Percentiles rank a stretch among this genome's conserved stretches.
phyloP scores from a whole-genome alignment of 2,113 vertebrate genomes.

The Daphoenositta chrysoptera region DNA sequence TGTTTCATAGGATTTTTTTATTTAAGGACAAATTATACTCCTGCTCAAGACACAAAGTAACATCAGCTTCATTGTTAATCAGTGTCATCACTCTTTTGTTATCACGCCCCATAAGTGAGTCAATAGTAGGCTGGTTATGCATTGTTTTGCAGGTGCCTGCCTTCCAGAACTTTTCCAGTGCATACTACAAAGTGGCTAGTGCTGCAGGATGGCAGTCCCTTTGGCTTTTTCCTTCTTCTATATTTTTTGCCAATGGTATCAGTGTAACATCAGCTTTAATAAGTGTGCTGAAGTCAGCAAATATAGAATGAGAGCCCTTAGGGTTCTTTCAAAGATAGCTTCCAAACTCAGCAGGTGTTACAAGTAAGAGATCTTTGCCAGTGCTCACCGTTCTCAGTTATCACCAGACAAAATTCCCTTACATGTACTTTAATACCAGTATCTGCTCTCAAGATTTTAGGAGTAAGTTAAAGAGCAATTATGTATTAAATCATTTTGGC shows the following conservation, averaged over 20 bases:
- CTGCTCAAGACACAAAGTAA: not conserved
- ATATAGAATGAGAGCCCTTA: fast-evolving
- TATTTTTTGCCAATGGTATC: not conserved
- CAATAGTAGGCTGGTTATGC: not conserved
- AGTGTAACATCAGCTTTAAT: not conserved
- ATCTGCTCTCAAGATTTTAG: not conserved
- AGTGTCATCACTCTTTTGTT: not conserved
- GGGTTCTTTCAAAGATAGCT: not conserved
- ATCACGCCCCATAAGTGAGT: not conserved
- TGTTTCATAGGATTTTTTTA: not conserved
- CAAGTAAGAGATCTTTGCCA: not conserved
- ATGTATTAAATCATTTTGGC: not conserved
- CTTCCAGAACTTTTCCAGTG: not conserved
- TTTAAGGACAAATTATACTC: not conserved
- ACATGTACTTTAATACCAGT: not conserved
- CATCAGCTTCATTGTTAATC: not conserved
- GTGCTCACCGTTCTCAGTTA: not conserved
- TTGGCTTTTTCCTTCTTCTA: not conserved
- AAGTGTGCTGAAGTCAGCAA: not conserved
- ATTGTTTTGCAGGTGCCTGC: not conserved
- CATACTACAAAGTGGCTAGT: not conserved
- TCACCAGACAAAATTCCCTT: not conserved
- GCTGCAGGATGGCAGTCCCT: not conserved
- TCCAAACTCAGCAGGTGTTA: not conserved
- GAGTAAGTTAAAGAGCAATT: not conserved